Evolutionary conservation across 1,140 invertebrate species (phyloP).

Genomic region (Pogonomyrmex californicus): DNA sequence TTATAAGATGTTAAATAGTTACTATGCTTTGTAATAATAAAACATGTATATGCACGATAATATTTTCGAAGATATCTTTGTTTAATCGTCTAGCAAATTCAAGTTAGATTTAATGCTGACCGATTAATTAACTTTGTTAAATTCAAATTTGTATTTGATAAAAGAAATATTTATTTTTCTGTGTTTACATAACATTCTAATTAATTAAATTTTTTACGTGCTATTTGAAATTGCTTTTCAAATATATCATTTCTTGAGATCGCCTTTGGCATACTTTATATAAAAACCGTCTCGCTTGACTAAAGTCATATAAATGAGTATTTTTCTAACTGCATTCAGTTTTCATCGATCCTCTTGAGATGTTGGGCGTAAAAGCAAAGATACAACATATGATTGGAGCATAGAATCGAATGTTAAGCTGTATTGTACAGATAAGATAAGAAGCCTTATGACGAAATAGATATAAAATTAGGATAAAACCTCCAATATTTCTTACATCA

Average conservation of each 20-base stretch:
- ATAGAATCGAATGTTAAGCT: slow-evolving; percentile 23
- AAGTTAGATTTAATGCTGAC: neutral
- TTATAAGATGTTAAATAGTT: slow-evolving; percentile 17
- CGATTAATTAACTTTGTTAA: neutral
- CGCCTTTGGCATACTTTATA: neutral
- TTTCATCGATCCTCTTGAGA: neutral
- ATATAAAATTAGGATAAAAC: neutral
- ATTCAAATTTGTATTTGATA: neutral
- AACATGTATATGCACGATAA: neutral
- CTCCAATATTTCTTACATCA: neutral
- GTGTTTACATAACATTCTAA: neutral
- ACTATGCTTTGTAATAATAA: neutral
- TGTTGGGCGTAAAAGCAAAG: neutral
- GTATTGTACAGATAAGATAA: slow-evolving; percentile 40
- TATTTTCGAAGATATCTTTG: neutral
- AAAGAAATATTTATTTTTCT: neutral
- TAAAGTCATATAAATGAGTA: neutral
- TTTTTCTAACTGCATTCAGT: neutral
- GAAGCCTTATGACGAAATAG: slow-evolving; percentile 2
- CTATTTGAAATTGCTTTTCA: neutral
- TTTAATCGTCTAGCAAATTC: neutral
- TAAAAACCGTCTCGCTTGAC: neutral
- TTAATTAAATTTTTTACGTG: neutral
- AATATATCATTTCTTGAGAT: neutral
- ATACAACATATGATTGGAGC: neutral